phyloP scores from a whole-genome alignment of 2,797 vertebrate genomes.

The Microctenopoma stevenorrisi region DNA sequence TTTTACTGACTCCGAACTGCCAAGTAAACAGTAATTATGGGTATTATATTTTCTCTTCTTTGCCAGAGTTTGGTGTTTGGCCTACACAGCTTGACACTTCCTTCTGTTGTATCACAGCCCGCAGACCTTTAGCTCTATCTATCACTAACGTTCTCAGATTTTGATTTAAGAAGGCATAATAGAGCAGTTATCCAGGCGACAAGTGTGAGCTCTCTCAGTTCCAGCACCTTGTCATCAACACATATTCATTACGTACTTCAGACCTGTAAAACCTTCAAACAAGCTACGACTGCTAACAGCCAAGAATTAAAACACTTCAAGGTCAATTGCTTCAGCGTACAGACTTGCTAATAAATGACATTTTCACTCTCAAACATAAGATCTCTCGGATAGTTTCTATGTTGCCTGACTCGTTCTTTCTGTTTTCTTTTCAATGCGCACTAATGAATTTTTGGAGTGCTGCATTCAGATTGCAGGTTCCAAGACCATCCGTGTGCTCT shows the following conservation, averaged over 20 bases:
- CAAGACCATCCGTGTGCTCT: conserved; percentile 57
- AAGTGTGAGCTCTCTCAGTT: conserved; percentile 46
- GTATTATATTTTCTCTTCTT: conserved; percentile 29
- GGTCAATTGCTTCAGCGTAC: conserved; percentile 63
- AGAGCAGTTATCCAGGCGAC: conserved; percentile 44
- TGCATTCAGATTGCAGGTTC: conserved; percentile 55
- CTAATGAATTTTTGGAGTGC: conserved; percentile 82
- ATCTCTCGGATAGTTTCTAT: conserved; percentile 38
- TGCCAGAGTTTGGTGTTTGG: conserved; percentile 42
- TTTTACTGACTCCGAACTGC: conserved; percentile 9
- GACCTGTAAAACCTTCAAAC: conserved; percentile 58
- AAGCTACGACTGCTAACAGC: conserved; percentile 57
- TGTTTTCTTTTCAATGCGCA: conserved; percentile 62
- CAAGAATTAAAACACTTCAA: conserved; percentile 58
- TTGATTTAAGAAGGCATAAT: conserved; percentile 43
- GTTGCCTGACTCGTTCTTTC: conserved; percentile 32
- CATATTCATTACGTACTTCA: conserved; percentile 65
- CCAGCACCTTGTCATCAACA: conserved; percentile 72
- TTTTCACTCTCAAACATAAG: conserved; percentile 55
- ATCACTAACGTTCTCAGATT: conserved; percentile 45
- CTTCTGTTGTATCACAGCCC: conserved; percentile 47
- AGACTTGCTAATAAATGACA: conserved; percentile 61
- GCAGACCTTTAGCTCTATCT: conserved; percentile 39
- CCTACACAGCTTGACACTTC: conserved; percentile 51
- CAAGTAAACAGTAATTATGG: conserved; percentile 18